Evolutionary conservation across 23 tunicate genomes (phyloP).

Genomic region (Aplidium turbinatum): DNA sequence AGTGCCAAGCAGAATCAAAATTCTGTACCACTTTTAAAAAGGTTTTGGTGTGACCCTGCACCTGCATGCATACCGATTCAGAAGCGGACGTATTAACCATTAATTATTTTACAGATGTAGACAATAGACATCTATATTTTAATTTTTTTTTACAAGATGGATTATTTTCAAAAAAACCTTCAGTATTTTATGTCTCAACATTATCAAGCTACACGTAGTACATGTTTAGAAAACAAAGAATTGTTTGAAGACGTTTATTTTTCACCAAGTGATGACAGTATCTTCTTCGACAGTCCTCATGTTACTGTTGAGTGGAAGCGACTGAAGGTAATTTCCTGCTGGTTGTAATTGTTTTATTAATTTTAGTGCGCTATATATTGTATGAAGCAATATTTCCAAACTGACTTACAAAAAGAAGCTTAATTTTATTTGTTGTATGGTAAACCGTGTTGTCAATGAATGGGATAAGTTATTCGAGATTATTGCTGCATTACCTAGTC

Average conservation of each 20-base stretch:
- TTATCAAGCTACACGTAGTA: constrained; percentile 33
- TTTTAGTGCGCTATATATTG: not conserved
- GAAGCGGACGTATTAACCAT: too few relatives aligned
- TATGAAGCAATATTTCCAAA: not conserved
- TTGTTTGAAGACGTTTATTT: constrained; percentile 61
- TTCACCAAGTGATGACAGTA: constrained; percentile 32
- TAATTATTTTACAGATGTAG: too few relatives aligned
- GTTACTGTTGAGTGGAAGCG: constrained; percentile 57
- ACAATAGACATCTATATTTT: too few relatives aligned
- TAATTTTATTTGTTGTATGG: too few relatives aligned
- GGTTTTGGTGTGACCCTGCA: too few relatives aligned
- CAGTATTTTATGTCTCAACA: constrained; percentile 28
- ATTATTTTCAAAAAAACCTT: constrained; percentile 27
- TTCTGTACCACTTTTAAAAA: too few relatives aligned
- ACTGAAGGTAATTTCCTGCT: constrained; percentile 39
- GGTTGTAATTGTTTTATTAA: not conserved
- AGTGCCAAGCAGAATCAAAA: too few relatives aligned
- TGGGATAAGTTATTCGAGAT: too few relatives aligned
- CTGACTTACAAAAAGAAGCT: too few relatives aligned
- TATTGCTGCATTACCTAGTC: too few relatives aligned
- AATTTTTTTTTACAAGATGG: constrained; percentile 23
- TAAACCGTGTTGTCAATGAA: too few relatives aligned
- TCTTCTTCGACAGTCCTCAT: constrained; percentile 20
- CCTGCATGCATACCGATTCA: too few relatives aligned
- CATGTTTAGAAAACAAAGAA: constrained; percentile 18